Base-by-base conservation (phyloP, 2,888 invertebrate species). In the Hyalella azteca region DNA sequence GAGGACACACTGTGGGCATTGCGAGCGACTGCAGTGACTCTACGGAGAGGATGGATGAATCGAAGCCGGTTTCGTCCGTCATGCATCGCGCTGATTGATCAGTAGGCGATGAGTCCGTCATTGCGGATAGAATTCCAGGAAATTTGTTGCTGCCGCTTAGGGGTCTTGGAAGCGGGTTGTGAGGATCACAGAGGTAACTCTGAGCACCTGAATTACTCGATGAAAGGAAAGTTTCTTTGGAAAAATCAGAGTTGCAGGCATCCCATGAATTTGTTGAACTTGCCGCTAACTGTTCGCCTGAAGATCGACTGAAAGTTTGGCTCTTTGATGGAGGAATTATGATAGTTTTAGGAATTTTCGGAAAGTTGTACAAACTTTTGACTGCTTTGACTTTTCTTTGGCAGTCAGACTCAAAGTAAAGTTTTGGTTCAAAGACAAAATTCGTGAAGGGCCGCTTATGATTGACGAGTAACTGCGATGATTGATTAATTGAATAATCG, bases 301-400 rank as follows among this genome's bases (percentile, higher is more conserved):
- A 66, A 36, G 66, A 36, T 15, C 36, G 11, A n/a, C n/a, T n/a
- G 66, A 66, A 66, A 5, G 36, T 66, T 66, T 66, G 66, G 29
- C 66, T 66, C 29, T 66, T 66, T 36, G 66, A 66, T 1, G 66
- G 66, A 3, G 66, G 66, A 29, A 66, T 66, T 66, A 66, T 66
- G 9, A 66, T 66, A 9, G 66, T 66, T 36, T 66, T 66, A 0
- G 66, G 66, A 39, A 66, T 36, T 15, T 66, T 66, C 5, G 66
- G 66, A 66, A 66, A 66, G 39, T 66, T 66, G 39, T 66, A 66
- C 39, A 66, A 66, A 36, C 66, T 66, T 19, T 66, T 66, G 13
- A 66, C 66, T 9, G 66, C 66, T 36, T 66, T 66, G 19, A 66
- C 66, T 66, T 66, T 66, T n/a, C 39, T 66, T 7, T 66, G 36